Conservation (phyloP, 2,797 vertebrate species). For the Rhinoraja longicauda region DNA sequence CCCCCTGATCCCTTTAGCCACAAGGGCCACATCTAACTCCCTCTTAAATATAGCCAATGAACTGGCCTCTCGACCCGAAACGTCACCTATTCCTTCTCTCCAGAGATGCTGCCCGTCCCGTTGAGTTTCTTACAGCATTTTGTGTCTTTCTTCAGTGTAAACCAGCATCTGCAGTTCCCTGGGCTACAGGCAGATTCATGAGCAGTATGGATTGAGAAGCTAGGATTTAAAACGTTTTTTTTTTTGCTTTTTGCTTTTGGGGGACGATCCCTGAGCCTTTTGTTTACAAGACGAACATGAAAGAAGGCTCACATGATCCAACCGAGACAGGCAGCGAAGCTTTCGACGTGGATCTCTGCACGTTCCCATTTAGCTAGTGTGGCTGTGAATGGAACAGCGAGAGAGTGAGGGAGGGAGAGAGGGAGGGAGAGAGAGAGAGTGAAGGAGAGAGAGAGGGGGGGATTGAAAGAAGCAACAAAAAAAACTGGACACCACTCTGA, state of each 20-base stretch:
- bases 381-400: not conserved
- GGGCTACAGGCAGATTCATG: no score
- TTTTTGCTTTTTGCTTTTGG: not conserved
- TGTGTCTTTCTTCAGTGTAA: no score
- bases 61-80: no score
- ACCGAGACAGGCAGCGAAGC: not conserved
- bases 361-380: not conserved
- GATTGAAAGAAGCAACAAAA: not conserved
- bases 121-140: no score
- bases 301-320: conserved; percentile 12
- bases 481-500: not conserved
- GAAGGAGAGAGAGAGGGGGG: not conserved
- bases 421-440: not conserved
- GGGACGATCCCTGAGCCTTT: conserved; percentile 12
- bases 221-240: not conserved
- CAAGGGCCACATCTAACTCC: no score
- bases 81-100: no score
- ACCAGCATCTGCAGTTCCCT: no score
- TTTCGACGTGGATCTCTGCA: conserved; percentile 6
- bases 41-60: no score
- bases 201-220: not conserved
- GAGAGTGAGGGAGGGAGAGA: not conserved
- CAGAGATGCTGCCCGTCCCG: no score
- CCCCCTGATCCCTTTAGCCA: no score
- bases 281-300: not conserved